Base-by-base conservation (phyloP, 1,140 invertebrate genomes). In the Ephestia elutella region DNA sequence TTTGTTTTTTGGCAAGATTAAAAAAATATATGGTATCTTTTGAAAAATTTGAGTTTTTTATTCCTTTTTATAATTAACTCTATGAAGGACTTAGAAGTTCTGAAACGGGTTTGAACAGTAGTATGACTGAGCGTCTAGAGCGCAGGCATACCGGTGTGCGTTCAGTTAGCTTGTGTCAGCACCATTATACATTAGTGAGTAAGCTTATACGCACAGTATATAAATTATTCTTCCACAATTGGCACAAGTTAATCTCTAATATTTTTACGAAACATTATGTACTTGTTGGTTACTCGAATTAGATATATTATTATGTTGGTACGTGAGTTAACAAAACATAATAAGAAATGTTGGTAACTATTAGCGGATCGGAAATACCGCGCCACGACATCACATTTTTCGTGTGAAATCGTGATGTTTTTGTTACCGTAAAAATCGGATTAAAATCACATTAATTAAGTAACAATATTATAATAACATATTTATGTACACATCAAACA, bases 371-470 rank as follows among this genome's bases (percentile, higher is more conserved):
- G 57, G 56, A 65, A 62, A 69, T 63, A 62, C 62, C 64, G 65
- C 65, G 56, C 60, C 56, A 56, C 60, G 49, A 65, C 63, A 59
- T 65, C 15, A 44, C 13, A 44, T 44, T 44, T 44, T 15, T 44
- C 13, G 15, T 44, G 13, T 15, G 38, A 44, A 65, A 63, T 65
- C 49, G 53, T 63, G 49, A 44, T 44, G 13, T 57, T 63, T 56
- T 65, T 63, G 63, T 68, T 57, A 65, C 59, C 65, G 68, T 80
- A 57, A 82, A 82, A 78, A 78, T 73, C 65, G 59, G 66, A 72
- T 75, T 73, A n/a, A 71, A 77, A 82, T 83, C 77, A 82, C 78
- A 76, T 82, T 81, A 84, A 76, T 81, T 84, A 85, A 84, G 75
- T 85, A 84, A 87, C 79, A 80, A 73, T 81, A 75, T 72, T 69